Evolutionary conservation across 1,140 invertebrate species (phyloP).

Genomic region (Anastrepha ludens): DNA sequence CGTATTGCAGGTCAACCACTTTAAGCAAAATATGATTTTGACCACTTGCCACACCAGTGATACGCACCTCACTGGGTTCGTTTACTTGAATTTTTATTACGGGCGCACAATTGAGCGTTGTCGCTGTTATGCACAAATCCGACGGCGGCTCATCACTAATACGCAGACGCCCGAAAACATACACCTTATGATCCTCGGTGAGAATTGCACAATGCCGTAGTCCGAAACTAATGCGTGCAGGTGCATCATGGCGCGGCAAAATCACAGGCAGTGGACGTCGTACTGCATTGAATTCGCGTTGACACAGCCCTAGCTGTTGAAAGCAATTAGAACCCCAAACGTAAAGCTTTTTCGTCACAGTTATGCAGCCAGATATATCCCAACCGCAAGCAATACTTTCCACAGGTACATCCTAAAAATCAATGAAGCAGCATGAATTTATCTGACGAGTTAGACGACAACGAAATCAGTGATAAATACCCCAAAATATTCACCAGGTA

Average conservation of each 20-base stretch:
- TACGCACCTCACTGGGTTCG: conserved; percentile 64
- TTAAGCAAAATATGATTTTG: conserved; percentile 83
- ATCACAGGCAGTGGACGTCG: conserved; percentile 73
- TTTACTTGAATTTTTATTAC: conserved; percentile 66
- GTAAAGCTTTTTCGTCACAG: conserved; percentile 79
- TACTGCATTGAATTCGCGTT: conserved; percentile 75
- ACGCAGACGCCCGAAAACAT: conserved; percentile 66
- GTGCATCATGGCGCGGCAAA: conserved; percentile 68
- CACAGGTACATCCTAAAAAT: conserved; percentile 75
- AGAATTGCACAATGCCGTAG: conserved; percentile 82
- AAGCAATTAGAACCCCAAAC: conserved; percentile 86
- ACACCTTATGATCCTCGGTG: conserved; percentile 76
- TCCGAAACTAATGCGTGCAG: conserved; percentile 77
- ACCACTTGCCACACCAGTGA: conserved; percentile 77
- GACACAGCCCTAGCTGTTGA: conserved; percentile 82
- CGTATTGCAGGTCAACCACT: conserved; percentile 62
- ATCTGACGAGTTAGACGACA: background rate
- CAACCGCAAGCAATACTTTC: conserved; percentile 81
- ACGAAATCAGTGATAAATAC: conserved; percentile 51
- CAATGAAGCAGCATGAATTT: conserved; percentile 56
- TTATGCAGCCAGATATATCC: conserved; percentile 82
- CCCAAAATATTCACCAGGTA: conserved; percentile 67
- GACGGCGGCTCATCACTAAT: conserved; percentile 67
- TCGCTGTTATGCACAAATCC: conserved; percentile 68
- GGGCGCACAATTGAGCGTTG: conserved; percentile 65